Percentiles rank a stretch among this genome's conserved stretches.
Evolutionary conservation across 2,888 invertebrate genomes (phyloP).

Genomic region (Machimus atricapillus): DNA sequence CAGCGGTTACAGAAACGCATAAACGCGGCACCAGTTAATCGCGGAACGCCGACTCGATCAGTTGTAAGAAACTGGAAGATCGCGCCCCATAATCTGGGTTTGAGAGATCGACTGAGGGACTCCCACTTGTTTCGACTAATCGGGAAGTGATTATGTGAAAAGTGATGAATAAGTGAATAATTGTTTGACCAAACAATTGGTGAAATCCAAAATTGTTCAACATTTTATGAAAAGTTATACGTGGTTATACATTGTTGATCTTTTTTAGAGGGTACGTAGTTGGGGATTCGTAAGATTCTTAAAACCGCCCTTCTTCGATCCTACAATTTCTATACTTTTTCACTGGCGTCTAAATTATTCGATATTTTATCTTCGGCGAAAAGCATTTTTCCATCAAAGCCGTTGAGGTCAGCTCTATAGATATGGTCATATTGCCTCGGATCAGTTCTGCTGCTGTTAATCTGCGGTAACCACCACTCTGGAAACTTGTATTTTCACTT

Average conservation of each 20-base stretch:
- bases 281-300: neutral
- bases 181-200: neutral
- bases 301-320: neutral
- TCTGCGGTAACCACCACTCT: neutral
- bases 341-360: neutral
- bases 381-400: neutral
- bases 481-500: neutral
- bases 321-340: neutral
- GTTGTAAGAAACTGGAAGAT: neutral
- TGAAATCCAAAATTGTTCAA: neutral
- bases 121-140: neutral
- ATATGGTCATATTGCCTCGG: constrained; percentile 2
- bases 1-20: neutral
- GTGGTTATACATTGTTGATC: neutral
- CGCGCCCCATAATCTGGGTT: neutral
- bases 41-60: neutral
- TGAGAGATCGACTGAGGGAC: neutral
- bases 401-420: constrained; percentile 20
- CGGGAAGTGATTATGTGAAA: neutral
- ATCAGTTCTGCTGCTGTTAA: neutral
- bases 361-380: neutral
- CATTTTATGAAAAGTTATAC: neutral
- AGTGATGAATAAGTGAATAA: neutral
- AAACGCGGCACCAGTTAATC: neutral
- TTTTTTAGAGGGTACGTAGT: neutral